Conservation (phyloP, 2,113 vertebrate genomes). For the Ailurus styani region DNA sequence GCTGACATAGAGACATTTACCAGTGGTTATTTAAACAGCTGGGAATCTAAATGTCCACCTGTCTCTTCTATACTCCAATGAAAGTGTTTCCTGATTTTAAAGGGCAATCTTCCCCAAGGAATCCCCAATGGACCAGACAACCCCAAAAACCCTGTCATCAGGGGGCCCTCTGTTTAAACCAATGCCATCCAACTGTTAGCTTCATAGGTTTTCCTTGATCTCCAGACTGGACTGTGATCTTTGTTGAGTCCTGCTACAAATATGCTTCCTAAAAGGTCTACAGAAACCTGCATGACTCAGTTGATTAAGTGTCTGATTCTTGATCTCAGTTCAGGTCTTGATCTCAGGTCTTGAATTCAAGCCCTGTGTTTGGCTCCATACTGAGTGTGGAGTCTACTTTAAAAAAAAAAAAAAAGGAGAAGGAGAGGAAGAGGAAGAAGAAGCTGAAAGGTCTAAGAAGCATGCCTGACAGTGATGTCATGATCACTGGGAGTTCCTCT, state of each 20-base stretch:
- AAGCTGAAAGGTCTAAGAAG: background rate
- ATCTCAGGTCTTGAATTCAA: background rate
- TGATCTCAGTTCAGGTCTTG: background rate
- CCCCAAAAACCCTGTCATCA: background rate
- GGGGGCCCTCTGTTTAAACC: background rate
- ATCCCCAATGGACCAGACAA: background rate
- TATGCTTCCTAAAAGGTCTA: background rate
- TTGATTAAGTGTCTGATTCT: background rate
- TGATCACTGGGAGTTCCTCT: background rate
- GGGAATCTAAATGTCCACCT: background rate
- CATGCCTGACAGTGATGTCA: background rate
- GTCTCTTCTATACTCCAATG: background rate
- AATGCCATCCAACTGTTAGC: background rate
- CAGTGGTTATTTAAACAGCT: conserved; percentile 44
- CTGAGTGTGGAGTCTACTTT: background rate
- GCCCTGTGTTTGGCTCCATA: background rate
- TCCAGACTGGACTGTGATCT: background rate
- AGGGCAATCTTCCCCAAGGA: background rate
- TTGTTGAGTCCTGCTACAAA: background rate
- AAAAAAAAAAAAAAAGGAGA: background rate
- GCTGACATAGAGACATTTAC: background rate
- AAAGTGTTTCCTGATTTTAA: conserved; percentile 35
- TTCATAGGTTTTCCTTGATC: background rate
- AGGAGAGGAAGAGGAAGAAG: background rate
- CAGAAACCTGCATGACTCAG: background rate